Percentiles rank a stretch among this genome's conserved stretches.
These are phyloP conservation scores for Neuroscelio doddi DNA, from an alignment of 2,888 invertebrate genomes.

Conservation along the genomic window DNA sequence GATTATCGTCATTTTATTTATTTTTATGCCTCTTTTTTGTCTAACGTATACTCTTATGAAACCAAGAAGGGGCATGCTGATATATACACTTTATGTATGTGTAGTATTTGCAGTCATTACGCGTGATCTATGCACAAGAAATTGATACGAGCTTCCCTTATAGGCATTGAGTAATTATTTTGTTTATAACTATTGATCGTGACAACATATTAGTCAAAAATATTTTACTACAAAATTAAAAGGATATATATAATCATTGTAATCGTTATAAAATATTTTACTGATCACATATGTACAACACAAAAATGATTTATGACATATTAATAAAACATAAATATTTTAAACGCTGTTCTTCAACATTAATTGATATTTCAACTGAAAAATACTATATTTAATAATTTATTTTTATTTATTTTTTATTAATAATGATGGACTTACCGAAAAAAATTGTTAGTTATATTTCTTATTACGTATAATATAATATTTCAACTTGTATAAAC, in stretches of 20 bases:
- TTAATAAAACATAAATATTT: no score
- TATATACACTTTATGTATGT: conserved; percentile 34
- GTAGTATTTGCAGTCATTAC: conserved; percentile 34
- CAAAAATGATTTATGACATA: no score
- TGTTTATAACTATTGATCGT: conserved; percentile 28
- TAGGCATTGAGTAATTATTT: conserved; percentile 46
- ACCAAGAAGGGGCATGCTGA: conserved; percentile 37
- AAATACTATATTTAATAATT: no score
- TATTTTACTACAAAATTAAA: no score
- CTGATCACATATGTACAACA: no score
- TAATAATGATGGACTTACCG: no score
- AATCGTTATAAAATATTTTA: conserved; percentile 9
- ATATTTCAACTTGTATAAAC: conserved; percentile 29
- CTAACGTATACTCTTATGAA: no score
- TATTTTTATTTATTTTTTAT: background rate
- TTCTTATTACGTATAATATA: conserved; percentile 8
- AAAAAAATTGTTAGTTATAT: background rate
- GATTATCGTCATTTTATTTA: no score
- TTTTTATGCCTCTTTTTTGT: no score
- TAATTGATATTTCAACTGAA: no score
- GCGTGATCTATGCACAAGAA: conserved; percentile 41
- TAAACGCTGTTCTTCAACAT: no score
- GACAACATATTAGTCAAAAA: conserved; percentile 7
- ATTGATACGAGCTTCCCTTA: conserved; percentile 55
- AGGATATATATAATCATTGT: no score